Percentiles rank a stretch among this genome's conserved stretches.
Conservation (phyloP, 1,140 invertebrate genomes). For the Pentalonia nigronervosa region DNA sequence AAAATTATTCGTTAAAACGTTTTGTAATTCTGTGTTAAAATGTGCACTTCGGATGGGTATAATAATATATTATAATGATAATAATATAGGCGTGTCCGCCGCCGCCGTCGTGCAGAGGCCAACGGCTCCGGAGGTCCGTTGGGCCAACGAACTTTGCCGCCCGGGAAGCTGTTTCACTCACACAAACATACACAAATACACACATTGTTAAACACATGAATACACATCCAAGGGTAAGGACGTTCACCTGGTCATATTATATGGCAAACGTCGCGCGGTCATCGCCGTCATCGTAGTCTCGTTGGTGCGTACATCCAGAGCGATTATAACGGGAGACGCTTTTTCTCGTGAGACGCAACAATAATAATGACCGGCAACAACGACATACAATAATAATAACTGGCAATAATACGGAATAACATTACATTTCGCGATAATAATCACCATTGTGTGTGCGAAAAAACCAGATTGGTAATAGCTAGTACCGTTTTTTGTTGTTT, state of each 20-base stretch:
- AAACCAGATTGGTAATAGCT: conserved; percentile 1
- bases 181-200: not conserved
- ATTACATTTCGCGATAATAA: conserved; percentile 44
- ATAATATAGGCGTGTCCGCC: no score
- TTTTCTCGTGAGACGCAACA: conserved; percentile 18
- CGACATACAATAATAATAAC: conserved; percentile 13
- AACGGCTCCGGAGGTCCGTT: conserved; percentile 52
- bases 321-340: conserved; percentile 51
- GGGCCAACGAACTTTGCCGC: conserved; percentile 55
- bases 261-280: not conserved
- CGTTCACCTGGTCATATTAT: conserved; percentile 43
- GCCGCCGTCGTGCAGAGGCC: conserved; percentile 21
- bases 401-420: conserved; percentile 30
- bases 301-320: conserved; percentile 11
- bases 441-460: conserved; percentile 36
- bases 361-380: conserved; percentile 26
- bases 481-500: conserved; percentile 28
- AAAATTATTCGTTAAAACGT: not conserved
- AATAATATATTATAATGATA: conserved; percentile 28
- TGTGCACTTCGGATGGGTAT: not conserved
- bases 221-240: conserved; percentile 53
- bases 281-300: not conserved
- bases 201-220: not conserved
- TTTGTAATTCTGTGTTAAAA: conserved; percentile 14
- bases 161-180: conserved; percentile 39